Base-by-base conservation (phyloP, 2,888 invertebrate species). In the Abrostola triplasia region DNA sequence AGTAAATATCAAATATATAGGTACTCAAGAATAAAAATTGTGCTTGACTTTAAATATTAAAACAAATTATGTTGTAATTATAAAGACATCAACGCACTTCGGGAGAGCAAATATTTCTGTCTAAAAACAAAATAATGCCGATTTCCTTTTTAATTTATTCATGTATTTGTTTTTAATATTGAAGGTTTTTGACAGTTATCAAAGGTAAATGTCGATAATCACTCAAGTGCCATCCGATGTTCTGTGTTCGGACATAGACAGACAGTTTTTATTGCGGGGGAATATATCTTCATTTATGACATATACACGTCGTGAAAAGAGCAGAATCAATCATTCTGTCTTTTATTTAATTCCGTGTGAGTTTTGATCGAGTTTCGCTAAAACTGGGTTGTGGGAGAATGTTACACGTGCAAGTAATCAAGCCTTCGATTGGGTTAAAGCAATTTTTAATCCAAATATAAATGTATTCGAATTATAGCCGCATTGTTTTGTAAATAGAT, bases 381-480 rank as follows among this genome's bases (percentile, higher is more conserved):
- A 67, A 69, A 56, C 10, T 61, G 53, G 51, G 57, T 62, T 66
- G 60, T 48, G 47, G 37, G 64, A 67, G 82, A 66, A 77, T 52
- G 74, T 70, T 87, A 85, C 91, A 90, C 91, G 90, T 86, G 91
- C 85, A 85, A 83, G 82, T 73, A 84, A 90, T 90, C 80, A 84
- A 62, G 68, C 56, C 66, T 56, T 62, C 59, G 64, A 73, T 78
- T 85, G 79, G 84, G 84, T 83, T 73, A 67, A 73, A 60, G 68
- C 73, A 84, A 84, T 84, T 85, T 84, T 84, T 70, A 75, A 70
- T 83, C 84, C 81, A 84, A 82, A 85, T 82, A 84, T 86, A 86
- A 58, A 60, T 52, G 55, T 73, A 37, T 48, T 49, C 24, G 54
- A 56, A 64, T 68, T 36, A 53, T n/a, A 56, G 44, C 40, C 40